These are phyloP conservation scores for Hiodon tergisus DNA, from an alignment of 2,113 vertebrate species.

Conservation along the genomic window DNA sequence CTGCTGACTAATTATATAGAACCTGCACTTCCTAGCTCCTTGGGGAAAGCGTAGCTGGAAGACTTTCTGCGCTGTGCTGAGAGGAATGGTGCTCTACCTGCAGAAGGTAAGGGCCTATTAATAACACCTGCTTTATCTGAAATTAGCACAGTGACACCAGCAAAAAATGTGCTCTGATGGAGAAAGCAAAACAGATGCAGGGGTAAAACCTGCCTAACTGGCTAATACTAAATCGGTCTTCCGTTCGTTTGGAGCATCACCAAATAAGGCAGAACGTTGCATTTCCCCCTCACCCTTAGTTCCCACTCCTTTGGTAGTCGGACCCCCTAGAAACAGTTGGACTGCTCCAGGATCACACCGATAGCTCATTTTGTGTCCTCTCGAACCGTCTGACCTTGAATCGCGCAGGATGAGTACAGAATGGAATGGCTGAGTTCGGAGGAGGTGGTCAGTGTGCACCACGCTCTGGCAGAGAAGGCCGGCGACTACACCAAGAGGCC, in stretches of 20 bases:
- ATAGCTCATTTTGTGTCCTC: no score
- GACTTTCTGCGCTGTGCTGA: conserved; percentile 74
- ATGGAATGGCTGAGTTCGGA: conserved; percentile 61
- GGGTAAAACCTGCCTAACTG: no score
- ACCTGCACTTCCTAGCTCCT: conserved; percentile 60
- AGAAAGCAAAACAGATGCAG: no score
- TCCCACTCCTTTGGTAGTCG: no score
- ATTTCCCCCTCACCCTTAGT: no score
- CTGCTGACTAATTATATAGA: neutral
- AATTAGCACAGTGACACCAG: no score
- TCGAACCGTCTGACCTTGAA: neutral
- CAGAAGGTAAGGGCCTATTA: conserved; percentile 64
- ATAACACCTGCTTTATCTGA: neutral
- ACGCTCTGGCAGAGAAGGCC: conserved; percentile 76
- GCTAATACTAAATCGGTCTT: no score
- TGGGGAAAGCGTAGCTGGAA: conserved; percentile 91
- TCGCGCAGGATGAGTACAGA: conserved; percentile 61
- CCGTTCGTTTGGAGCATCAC: no score
- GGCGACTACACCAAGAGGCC: conserved; percentile 80
- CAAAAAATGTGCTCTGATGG: no score
- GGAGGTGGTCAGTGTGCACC: conserved; percentile 80
- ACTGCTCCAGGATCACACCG: no score
- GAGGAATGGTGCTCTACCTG: conserved; percentile 80
- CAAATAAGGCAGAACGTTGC: no score
- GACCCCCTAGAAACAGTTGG: no score